A percentile compares a stretch with the other conserved stretches of the same genome.
Conservation (phyloP, 2,888 invertebrate genomes). For the Pristionchus arcanus region DNA sequence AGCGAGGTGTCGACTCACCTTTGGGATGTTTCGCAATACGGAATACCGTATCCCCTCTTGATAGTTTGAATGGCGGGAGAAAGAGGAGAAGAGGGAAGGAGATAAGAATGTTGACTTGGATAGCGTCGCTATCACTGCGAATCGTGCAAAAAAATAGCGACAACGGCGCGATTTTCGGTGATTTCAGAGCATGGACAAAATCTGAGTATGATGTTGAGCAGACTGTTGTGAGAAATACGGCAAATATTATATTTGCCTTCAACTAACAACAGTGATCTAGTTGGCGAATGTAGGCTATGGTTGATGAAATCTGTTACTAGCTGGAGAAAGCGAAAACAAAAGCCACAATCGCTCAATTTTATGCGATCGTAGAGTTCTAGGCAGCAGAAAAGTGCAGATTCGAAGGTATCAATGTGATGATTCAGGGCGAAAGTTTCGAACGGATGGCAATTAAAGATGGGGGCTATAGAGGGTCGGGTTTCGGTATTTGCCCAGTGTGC, state of each 20-base stretch:
- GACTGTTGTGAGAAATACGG: too few species aligned
- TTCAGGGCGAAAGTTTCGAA: not conserved
- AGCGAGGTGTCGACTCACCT: slow-evolving; percentile 4
- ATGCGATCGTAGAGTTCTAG: not conserved
- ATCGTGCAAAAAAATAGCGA: slow-evolving; percentile 38
- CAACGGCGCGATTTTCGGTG: not conserved
- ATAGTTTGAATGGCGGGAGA: slow-evolving; percentile 7
- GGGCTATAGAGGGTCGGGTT: not conserved
- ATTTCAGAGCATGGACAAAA: not conserved
- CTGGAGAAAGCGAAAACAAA: not conserved
- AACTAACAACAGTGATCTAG: too few species aligned
- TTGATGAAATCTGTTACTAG: not conserved
- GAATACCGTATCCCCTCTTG: slow-evolving; percentile 32
- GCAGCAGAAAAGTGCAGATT: not conserved
- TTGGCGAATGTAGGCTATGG: too few species aligned
- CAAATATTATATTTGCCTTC: too few species aligned
- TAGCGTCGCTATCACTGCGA: not conserved
- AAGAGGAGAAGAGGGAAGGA: not conserved
- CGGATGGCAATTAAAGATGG: not conserved
- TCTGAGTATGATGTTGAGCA: too few species aligned
- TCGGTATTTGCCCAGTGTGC: slow-evolving; percentile 14
- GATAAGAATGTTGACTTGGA: slow-evolving; percentile 18
- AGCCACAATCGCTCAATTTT: not conserved
- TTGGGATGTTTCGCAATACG: slow-evolving; percentile 36
- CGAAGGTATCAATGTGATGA: not conserved